Evolutionary conservation across 2,113 vertebrate species (phyloP).

Genomic region (Chlorocebus sabaeus): DNA sequence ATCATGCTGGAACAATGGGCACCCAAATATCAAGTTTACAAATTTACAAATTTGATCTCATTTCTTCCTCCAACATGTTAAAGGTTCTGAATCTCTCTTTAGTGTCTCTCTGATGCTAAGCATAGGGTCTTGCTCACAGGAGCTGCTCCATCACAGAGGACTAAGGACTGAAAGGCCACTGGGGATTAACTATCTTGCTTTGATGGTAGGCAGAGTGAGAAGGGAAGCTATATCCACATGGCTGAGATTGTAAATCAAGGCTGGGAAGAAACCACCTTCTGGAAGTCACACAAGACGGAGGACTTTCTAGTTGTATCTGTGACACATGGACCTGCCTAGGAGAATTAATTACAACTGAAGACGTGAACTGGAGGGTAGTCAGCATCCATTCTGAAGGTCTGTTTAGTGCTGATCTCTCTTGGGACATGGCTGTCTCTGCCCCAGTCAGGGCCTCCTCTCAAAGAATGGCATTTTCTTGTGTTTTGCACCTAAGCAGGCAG

Average conservation of each 20-base stretch:
- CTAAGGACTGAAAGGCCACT: background rate
- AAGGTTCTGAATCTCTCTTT: background rate
- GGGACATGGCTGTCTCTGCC: background rate
- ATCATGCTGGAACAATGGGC: background rate
- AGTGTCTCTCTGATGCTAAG: background rate
- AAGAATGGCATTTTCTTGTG: background rate
- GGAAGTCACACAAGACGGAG: background rate
- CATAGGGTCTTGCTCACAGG: background rate
- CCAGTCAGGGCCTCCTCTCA: background rate
- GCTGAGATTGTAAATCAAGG: background rate
- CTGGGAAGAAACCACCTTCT: background rate
- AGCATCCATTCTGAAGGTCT: background rate
- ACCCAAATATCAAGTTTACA: background rate
- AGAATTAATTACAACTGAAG: background rate
- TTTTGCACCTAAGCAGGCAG: background rate
- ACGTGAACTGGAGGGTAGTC: background rate
- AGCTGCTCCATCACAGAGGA: background rate
- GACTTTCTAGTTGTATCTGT: background rate
- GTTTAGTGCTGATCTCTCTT: background rate
- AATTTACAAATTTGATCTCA: background rate
- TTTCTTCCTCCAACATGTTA: background rate
- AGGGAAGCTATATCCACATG: background rate
- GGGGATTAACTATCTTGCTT: background rate
- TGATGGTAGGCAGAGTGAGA: background rate
- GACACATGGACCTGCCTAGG: background rate